phyloP scores from a whole-genome alignment of 2,113 vertebrate species.

The Asarcornis scutulata region DNA sequence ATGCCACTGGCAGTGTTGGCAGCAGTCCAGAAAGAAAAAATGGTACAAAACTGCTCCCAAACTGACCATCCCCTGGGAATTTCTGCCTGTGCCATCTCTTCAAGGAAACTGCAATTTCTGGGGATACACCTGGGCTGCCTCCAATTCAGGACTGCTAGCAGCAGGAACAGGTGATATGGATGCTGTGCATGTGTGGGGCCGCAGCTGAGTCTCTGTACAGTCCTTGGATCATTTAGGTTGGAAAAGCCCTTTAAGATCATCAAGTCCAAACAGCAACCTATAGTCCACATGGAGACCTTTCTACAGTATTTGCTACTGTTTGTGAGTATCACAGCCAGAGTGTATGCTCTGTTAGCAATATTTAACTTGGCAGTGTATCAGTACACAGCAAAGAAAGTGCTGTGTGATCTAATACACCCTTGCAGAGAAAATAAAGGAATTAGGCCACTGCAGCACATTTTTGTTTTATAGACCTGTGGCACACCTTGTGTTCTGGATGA shows the following conservation, averaged over 20 bases:
- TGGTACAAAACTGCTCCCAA: no score
- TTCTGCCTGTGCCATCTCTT: neutral
- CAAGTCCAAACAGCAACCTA: neutral
- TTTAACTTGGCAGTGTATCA: neutral
- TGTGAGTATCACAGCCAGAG: neutral
- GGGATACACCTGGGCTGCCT: neutral
- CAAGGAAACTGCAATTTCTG: neutral
- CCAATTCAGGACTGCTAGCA: neutral
- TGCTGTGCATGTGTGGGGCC: accelerated
- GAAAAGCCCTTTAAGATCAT: neutral
- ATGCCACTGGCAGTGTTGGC: accelerated
- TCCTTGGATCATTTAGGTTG: neutral
- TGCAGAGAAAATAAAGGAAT: neutral
- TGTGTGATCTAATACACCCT: neutral
- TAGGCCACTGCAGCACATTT: neutral
- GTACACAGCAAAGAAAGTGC: neutral
- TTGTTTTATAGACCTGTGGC: neutral
- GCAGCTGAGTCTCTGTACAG: neutral
- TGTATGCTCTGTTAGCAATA: neutral
- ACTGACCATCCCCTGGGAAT: neutral
- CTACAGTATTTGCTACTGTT: neutral
- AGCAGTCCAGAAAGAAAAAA: neutral
- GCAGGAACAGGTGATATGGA: neutral
- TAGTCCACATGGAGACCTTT: neutral
- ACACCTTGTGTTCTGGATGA: neutral